Base-by-base conservation (phyloP, 2,113 vertebrate species). In the Coryphaenoides rupestris region DNA sequence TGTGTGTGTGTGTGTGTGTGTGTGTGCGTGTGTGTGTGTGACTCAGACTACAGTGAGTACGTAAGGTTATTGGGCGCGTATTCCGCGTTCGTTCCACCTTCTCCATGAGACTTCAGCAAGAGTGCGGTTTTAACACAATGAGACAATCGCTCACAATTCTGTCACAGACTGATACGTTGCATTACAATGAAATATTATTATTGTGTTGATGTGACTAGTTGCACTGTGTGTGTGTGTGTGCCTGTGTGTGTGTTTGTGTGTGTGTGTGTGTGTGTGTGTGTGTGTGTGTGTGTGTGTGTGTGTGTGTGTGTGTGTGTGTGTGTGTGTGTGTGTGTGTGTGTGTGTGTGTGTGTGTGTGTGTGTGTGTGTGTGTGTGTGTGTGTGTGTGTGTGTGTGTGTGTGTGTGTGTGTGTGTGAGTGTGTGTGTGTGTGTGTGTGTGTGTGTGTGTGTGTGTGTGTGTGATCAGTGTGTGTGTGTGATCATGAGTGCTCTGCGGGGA, bases 401-500 rank as follows among this genome's bases (percentile, higher is more conserved):
- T 66, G 50, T 22, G 64, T 65, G 58, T 60, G 55, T 22, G 21
- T 10, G 28, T 9, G 16, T 19, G 33, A 24, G 46, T n/a, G 47
- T 60, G 55, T 17, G 40, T 22, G 19, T 16, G 65, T 10, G 19
- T 23, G 2, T 28, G 16, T 49, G 28, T 82, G 66, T 73, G 61
- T 75, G 56, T 57, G 65, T 12, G 26, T 64, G 62, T 67, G 65
- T 63, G 65, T 62, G 63, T 45, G 54, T 81, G 75, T 6, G 19
- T 19, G 28, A 23, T 75, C 55, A 55, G 26, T 64, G 62, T 67
- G 65, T 63, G 65, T 62, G 63, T 45, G 54, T 81, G 75, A 78
- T 85, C 63, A 69, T 75, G 83, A 80, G 70, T 70, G 77, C 85
- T 78, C 77, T 76, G 13, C 26, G 58, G 72, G 78, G 75, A 85